Evolutionary conservation across 2,888 invertebrate species (phyloP).

Genomic region (Drosophila kuntzei): DNA sequence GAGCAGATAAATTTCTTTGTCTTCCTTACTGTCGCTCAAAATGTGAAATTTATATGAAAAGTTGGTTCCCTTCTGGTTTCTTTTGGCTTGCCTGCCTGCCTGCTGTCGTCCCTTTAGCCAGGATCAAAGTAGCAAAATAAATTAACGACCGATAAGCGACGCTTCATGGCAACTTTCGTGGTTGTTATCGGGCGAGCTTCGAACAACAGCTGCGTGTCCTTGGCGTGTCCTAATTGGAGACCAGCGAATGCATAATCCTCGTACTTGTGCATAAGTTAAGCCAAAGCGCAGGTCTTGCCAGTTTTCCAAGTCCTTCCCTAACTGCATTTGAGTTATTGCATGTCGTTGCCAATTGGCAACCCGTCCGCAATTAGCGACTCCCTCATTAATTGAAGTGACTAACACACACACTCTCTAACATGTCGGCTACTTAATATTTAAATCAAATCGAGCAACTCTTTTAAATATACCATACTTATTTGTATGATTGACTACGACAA

Average conservation of each 20-base stretch:
- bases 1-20: constrained; percentile 61
- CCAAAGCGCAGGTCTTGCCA: constrained; percentile 17
- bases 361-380: constrained; percentile 64
- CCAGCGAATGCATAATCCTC: constrained; percentile 30
- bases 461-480: background rate
- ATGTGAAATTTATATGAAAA: constrained; percentile 74
- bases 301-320: background rate
- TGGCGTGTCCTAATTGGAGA: constrained; percentile 41
- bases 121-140: constrained; percentile 72
- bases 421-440: constrained; percentile 33
- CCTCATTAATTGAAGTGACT: constrained; percentile 66
- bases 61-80: constrained; percentile 39
- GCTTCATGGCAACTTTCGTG: constrained; percentile 57
- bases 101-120: constrained; percentile 6
- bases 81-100: background rate
- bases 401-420: constrained; percentile 15
- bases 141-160: constrained; percentile 71
- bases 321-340: constrained; percentile 74
- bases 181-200: constrained; percentile 51
- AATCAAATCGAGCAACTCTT: constrained; percentile 28
- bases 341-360: constrained; percentile 50
- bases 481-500: constrained; percentile 14
- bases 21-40: constrained; percentile 57
- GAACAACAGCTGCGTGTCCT: constrained; percentile 48
- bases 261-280: constrained; percentile 10